Evolutionary conservation across 1,140 invertebrate genomes (phyloP).

Genomic region (Achatina immaculata): DNA sequence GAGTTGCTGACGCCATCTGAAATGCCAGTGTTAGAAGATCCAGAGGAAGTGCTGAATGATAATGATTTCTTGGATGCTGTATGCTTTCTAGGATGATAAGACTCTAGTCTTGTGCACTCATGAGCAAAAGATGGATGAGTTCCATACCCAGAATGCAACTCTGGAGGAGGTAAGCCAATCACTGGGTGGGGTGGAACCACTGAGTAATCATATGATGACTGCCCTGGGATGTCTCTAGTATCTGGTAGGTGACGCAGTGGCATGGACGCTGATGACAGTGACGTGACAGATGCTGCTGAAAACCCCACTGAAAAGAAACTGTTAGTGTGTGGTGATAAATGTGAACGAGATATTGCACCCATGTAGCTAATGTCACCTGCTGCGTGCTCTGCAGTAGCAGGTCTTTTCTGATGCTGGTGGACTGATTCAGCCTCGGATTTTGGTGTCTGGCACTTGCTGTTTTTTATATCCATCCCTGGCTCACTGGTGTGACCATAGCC

Average conservation of each 20-base stretch:
- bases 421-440: constrained; percentile 31
- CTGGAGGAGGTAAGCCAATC: constrained; percentile 36
- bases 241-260: constrained; percentile 36
- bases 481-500: background rate
- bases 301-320: constrained; percentile 35
- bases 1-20: background rate
- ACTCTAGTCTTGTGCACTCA: constrained; percentile 27
- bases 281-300: constrained; percentile 3
- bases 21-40: background rate
- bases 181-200: constrained; percentile 37
- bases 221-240: constrained; percentile 7
- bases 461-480: background rate
- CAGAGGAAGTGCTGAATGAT: constrained; percentile 14
- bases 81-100: constrained; percentile 23
- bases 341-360: constrained; percentile 18
- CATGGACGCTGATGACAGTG: constrained; percentile 32
- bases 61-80: constrained; percentile 13
- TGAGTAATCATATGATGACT: constrained; percentile 44
- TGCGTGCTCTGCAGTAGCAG: constrained; percentile 32
- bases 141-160: constrained; percentile 32
- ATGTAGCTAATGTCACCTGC: constrained; percentile 13
- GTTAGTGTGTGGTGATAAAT: constrained; percentile 15
- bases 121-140: constrained; percentile 25
- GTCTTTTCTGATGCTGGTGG: constrained; percentile 38
- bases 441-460: constrained; percentile 2